Evolutionary conservation across 2,113 vertebrate genomes (phyloP).

Genomic region (Benitochromis conjunctus): DNA sequence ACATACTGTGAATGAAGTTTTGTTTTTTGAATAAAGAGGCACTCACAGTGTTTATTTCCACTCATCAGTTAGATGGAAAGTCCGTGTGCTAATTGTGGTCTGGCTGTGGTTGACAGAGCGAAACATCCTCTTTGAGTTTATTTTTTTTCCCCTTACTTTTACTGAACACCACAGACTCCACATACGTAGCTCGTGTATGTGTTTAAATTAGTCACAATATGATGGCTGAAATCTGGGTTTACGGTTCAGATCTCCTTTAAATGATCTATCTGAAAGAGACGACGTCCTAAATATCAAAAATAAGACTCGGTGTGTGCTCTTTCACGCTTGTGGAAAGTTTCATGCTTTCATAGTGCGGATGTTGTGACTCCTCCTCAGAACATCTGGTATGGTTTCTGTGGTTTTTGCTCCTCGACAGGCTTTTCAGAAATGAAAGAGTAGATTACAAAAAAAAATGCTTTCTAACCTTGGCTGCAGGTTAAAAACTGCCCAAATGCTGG

Average conservation of each 20-base stretch:
- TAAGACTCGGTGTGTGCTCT: fast-evolving
- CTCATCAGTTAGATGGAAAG: not conserved
- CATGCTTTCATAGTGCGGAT: not conserved
- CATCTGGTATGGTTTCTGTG: not conserved
- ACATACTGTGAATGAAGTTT: not conserved
- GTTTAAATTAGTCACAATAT: no score
- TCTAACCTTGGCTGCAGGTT: not conserved
- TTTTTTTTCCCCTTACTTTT: not conserved
- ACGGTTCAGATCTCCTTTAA: not conserved
- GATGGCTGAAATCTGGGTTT: not conserved
- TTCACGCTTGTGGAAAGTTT: not conserved
- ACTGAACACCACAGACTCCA: not conserved
- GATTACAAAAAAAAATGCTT: not conserved
- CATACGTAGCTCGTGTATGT: not conserved
- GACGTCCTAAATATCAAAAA: not conserved
- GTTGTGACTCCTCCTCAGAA: not conserved
- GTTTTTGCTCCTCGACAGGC: not conserved
- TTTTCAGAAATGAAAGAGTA: not conserved
- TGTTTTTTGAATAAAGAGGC: not conserved
- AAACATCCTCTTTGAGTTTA: not conserved
- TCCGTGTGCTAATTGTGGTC: not conserved
- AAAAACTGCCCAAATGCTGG: not conserved
- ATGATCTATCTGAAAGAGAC: not conserved
- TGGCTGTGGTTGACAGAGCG: not conserved
- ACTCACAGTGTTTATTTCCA: not conserved